phyloP scores from a whole-genome alignment of 2,888 invertebrate genomes.

The Amphiduros pacificus region DNA sequence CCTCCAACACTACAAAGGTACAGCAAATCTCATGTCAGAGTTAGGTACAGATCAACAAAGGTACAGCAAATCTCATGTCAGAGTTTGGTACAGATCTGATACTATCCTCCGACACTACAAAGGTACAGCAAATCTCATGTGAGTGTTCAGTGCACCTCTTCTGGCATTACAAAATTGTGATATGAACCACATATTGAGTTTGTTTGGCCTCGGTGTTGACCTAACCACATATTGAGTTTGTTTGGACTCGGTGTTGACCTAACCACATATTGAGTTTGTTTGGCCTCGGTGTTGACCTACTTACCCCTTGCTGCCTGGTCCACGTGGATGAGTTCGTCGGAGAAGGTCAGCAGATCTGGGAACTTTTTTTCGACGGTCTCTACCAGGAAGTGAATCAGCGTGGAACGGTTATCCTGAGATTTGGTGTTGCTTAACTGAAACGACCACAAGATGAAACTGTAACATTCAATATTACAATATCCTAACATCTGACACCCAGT shows the following conservation, averaged over 20 bases:
- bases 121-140: too few species aligned
- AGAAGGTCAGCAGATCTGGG: constrained; percentile 80
- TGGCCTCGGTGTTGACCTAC: too few species aligned
- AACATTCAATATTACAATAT: too few species aligned
- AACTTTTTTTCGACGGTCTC: constrained; percentile 86
- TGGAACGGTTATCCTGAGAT: constrained; percentile 88
- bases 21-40: too few species aligned
- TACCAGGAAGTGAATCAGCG: constrained; percentile 87
- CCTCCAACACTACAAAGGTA: constrained; percentile 59
- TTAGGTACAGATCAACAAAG: too few species aligned
- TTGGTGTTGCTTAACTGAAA: constrained; percentile 67
- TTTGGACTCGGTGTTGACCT: background rate
- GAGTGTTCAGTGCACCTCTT: too few species aligned
- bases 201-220: background rate
- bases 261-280: background rate
- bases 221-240: background rate
- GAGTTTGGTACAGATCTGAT: too few species aligned
- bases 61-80: too few species aligned
- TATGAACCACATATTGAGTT: background rate
- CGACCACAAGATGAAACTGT: too few species aligned
- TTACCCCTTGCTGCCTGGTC: constrained; percentile 75
- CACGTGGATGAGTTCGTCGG: constrained; percentile 87
- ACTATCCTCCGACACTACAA: constrained; percentile 62
- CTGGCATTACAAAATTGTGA: too few species aligned
- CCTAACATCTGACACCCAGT: too few species aligned